Base-by-base conservation (phyloP, 1,140 invertebrate genomes). In the Nomia melanderi region DNA sequence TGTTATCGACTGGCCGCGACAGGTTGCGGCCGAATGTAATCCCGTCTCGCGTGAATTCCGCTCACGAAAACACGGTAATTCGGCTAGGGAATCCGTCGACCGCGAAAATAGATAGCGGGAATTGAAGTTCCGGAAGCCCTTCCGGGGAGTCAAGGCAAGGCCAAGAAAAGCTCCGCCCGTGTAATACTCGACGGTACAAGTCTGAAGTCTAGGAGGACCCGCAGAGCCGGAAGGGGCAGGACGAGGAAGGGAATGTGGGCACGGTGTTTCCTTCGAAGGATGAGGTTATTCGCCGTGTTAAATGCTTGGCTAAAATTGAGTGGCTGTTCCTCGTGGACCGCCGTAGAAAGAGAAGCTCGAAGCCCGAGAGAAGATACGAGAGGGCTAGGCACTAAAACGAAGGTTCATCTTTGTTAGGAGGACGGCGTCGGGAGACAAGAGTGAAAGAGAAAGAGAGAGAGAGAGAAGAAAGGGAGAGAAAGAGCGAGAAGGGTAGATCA, bases 401-500 rank as follows among this genome's bases (percentile, higher is more conserved):
- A 79, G 76, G 77, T 85, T 85, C 81, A 79, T 87, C 81, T 86
- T 86, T 81, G 86, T 87, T 83, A 80, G 75, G 39, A 54, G 71
- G 11, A 62, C 50, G 54, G 39, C 23, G 54, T 50, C 47, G 78
- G 20, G 14, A 44, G 41, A 44, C 8, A 39, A 12, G 36, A 39
- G 41, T 17, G 14, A 44, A 17, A 17, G 14, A 17, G 41, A 12
- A 17, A 44, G 41, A 44, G 41, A 17, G 41, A 44, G 14, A 44
- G 41, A 44, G 36, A 39, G 36, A 12, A 39, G 41, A 44, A 12
- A 44, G 41, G 41, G 14, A 17, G 41, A 12, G 41, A 44, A 17
- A 44, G 41, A 17, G 41, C 41, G 33, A 29, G 56, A 29, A 20
- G 70, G 82, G 63, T 80, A 75, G 70, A 87, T 82, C 79, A 71